Conservation (phyloP, 2,888 invertebrate species). For the Bruchidius siliquastri region DNA sequence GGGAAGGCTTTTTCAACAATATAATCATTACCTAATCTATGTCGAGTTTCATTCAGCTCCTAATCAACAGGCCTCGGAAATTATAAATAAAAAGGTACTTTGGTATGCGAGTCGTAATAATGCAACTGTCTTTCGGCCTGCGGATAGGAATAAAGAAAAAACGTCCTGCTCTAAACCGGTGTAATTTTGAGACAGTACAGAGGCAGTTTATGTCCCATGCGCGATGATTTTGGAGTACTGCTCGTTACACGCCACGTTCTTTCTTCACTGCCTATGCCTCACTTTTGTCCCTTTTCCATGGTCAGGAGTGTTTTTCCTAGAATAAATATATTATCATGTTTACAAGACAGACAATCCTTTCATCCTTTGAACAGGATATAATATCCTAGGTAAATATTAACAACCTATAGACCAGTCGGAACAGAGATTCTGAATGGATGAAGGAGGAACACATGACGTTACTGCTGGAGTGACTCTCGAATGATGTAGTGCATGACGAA, state of each 20-base stretch:
- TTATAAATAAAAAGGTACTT: not conserved
- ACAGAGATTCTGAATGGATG: too few relatives aligned
- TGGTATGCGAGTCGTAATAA: conserved; percentile 6
- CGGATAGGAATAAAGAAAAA: not conserved
- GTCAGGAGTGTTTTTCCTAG: conserved; percentile 50
- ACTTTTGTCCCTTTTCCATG: conserved; percentile 49
- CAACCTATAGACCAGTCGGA: too few relatives aligned
- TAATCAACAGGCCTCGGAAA: not conserved
- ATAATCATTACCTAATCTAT: not conserved
- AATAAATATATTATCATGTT: conserved; percentile 23
- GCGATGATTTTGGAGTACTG: not conserved
- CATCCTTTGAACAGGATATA: too few relatives aligned
- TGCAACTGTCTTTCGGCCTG: conserved; percentile 14
- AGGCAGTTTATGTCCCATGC: not conserved
- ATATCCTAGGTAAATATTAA: too few relatives aligned
- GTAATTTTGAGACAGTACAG: not conserved
- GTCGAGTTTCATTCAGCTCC: not conserved
- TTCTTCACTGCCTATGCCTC: conserved; percentile 48
- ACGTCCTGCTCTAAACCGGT: not conserved
- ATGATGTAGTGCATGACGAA: too few relatives aligned
- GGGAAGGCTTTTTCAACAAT: not conserved
- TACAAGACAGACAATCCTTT: too few relatives aligned
- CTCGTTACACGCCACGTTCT: conserved; percentile 5
- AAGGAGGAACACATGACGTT: too few relatives aligned
- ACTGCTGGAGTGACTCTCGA: too few relatives aligned